Base-by-base conservation (phyloP, 92 coral and sea anemone species). In the Porites divaricata region DNA sequence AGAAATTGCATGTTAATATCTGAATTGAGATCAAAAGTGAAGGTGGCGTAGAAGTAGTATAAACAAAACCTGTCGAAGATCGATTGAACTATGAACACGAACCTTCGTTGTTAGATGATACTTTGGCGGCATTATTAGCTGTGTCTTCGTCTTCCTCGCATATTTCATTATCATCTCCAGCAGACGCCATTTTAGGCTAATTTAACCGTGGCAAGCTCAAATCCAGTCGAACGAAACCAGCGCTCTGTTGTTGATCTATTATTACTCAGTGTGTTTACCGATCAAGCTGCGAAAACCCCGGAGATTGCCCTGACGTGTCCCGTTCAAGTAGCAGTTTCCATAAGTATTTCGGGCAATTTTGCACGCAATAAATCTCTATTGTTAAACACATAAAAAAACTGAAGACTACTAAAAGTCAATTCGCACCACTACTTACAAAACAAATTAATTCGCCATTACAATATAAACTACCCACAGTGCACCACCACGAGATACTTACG, bases 141-240 rank as follows among this genome's bases (percentile, higher is more conserved):
- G 65, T 65, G 6, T 72, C 86, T 52, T 75, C 88, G 21, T 83
- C 82, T 64, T 83, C 88, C 41, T 83, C 82, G 9, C 88, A 24
- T 25, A 58, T 65, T 21, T 63, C 80, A 50, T 53, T 51, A 63
- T 75, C 69, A 4, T 74, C 88, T 14, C 66, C 81, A 24, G 88
- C 88, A 25, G 88, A 83, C 53, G 88, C 88, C 88, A 83, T 83
- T 16, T 59, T 25, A 9, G 49, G 41, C 61, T 45, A 41, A 72
- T 57, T 58, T 71, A 61, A 49, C 24, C 50, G 53, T 26, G 25
- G 67, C 52, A 67, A 54, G 84, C 24, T 24, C 23, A 20, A 80
- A 67, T 54, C 61, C 48, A 54, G 10, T 15, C 21, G 50, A 67
- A 53, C 24, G 62, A 74, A 28, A 21, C 28, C 17, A 35, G 45